Base-by-base conservation (phyloP, 2,113 vertebrate genomes). In the Strix uralensis region DNA sequence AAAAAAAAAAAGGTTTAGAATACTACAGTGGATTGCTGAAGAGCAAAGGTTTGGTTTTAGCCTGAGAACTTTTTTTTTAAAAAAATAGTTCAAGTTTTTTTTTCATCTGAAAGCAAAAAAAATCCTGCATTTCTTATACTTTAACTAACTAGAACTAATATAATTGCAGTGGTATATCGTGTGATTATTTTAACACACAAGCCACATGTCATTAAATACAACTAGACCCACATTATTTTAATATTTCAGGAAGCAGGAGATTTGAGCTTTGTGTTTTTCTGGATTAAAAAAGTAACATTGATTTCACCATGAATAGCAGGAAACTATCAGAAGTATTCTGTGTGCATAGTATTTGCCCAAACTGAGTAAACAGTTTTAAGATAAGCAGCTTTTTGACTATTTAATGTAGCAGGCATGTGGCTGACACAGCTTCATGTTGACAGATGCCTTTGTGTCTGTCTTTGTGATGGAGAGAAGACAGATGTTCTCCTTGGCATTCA, bases 401-500 rank as follows among this genome's bases (percentile, higher is more conserved):
- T 30, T 57, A 65, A 38, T 5, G 40, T 20, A 71, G 81, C 70
- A 78, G 92, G 79, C 66, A 5, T 34, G 87, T 47, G 92, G 81
- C 84, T 91, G 93, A 75, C 78, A 57, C 81, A 61, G 74, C 85
- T 65, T 30, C 9, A 2, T 71, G 71, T 0, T 94, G 95, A 83
- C 74, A 86, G 92, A 83, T 78, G 92, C 95, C 72, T 91, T 81
- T 74, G 42, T 80, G 67, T 71, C 93, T 67, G 55, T 51, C 81
- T 90, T 7, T 73, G 88, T 86, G 92, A 81, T 71, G 77, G 75
- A 95, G 93, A 58, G 72, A 69, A 86, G 93, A 36, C 92, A 96
- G 81, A 96, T 92, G 70, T 88, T 92, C 81, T 94, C 80, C 70
- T 70, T 94, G 92, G 86, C 77, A 62, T 75, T 80, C 92, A 27